Evolutionary conservation across 2,797 vertebrate species (phyloP).

Genomic region (Crypturellus tataupa): DNA sequence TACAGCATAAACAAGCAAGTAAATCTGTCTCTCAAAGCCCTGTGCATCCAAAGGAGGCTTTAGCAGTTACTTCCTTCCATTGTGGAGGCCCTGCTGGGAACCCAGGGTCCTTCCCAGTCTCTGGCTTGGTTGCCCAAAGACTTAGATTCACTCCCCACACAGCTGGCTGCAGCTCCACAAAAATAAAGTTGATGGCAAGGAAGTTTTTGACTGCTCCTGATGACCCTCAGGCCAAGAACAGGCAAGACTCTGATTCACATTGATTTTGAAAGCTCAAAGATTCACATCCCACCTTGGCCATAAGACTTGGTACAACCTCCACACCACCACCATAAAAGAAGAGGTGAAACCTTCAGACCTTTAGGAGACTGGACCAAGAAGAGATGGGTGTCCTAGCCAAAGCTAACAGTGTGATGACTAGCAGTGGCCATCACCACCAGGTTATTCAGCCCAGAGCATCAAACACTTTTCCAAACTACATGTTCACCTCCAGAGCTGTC

Average conservation of each 20-base stretch:
- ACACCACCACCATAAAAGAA: not conserved
- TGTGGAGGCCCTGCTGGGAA: slow-evolving; percentile 70
- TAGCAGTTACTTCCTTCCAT: slow-evolving; percentile 71
- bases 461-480: not conserved
- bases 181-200: not conserved
- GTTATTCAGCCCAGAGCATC: not conserved
- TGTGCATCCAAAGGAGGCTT: slow-evolving; percentile 60
- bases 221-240: not conserved
- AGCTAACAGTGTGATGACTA: not conserved
- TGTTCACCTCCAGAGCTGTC: not conserved
- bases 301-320: fast-evolving
- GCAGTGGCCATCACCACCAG: not conserved
- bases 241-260: fast-evolving
- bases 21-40: slow-evolving; percentile 66
- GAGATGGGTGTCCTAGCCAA: not conserved
- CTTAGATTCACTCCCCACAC: slow-evolving; percentile 6
- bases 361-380: not conserved
- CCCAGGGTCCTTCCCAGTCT: slow-evolving; percentile 46
- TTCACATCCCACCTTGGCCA: not conserved
- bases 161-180: not conserved
- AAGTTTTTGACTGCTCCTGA: fast-evolving
- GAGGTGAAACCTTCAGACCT: not conserved
- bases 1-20: slow-evolving; percentile 71
- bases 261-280: fast-evolving
- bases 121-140: slow-evolving; percentile 42